phyloP scores from a whole-genome alignment of 2,113 vertebrate genomes.

The Ceuthmochares aereus region DNA sequence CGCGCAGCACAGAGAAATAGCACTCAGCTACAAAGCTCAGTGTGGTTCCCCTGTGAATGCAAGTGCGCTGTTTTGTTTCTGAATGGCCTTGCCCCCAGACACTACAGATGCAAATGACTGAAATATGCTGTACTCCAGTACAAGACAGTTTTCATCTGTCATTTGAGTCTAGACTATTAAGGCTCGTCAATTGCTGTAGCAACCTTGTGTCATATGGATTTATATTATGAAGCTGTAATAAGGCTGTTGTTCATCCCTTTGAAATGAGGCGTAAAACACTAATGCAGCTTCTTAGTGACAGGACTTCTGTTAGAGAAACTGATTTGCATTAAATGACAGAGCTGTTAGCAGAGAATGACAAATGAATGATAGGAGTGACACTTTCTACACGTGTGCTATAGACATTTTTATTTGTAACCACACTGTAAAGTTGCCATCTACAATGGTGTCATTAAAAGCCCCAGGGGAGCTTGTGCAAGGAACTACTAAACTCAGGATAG shows the following conservation, averaged over 20 bases:
- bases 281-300: not conserved
- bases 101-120: not conserved
- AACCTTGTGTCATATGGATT: slow-evolving; percentile 6
- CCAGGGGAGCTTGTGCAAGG: not conserved
- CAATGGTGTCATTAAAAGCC: not conserved
- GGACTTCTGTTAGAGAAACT: not conserved
- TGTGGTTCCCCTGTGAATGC: not conserved
- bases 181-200: slow-evolving; percentile 9
- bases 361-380: not conserved
- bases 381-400: not conserved
- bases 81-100: not conserved
- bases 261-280: slow-evolving; percentile 15
- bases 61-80: not conserved
- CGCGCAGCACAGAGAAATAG: not conserved
- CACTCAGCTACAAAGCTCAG: not conserved
- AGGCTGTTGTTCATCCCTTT: not conserved
- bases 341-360: not conserved
- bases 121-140: not conserved
- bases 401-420: not conserved
- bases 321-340: slow-evolving; percentile 5
- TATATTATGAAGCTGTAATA: not conserved
- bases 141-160: not conserved
- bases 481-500: not conserved
- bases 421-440: not conserved
- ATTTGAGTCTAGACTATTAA: slow-evolving; percentile 17